A percentile compares a stretch with the other conserved stretches of the same genome.
phyloP scores from a whole-genome alignment of 2,113 vertebrate genomes.

The Lepus americanus region DNA sequence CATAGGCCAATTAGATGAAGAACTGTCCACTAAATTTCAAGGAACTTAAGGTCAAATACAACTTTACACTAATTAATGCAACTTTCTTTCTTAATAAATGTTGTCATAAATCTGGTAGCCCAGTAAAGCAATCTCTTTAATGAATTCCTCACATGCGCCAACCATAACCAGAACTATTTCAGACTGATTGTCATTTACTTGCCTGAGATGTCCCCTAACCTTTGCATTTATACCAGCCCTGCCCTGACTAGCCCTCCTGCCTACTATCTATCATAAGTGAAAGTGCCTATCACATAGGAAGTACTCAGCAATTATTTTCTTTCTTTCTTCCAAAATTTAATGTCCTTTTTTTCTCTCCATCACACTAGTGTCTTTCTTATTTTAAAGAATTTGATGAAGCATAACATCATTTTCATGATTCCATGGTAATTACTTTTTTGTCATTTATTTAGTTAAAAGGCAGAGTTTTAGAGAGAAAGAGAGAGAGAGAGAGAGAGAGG shows the following conservation, averaged over 20 bases:
- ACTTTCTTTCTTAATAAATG: neutral
- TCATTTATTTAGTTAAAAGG: too few relatives aligned
- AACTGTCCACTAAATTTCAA: neutral
- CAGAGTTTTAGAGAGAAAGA: too few relatives aligned
- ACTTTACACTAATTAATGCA: neutral
- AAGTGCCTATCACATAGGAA: neutral
- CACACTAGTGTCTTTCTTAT: slow-evolving; percentile 13
- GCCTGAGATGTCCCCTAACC: neutral
- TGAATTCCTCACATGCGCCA: neutral
- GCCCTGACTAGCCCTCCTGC: neutral
- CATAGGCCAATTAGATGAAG: neutral
- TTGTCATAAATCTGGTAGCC: neutral
- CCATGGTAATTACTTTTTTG: too few relatives aligned
- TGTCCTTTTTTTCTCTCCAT: neutral
- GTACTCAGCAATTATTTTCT: neutral
- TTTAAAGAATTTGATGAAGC: neutral
- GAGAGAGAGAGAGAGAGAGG: too few relatives aligned
- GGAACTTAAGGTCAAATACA: neutral
- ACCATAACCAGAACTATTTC: fast-evolving
- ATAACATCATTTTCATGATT: slow-evolving; percentile 2
- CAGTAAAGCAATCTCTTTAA: neutral
- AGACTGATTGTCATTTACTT: neutral
- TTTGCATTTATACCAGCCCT: neutral
- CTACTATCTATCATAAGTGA: neutral
- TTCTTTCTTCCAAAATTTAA: neutral